Evolutionary conservation across 2,797 vertebrate species (phyloP).

Genomic region (Cebuella pygmaea): DNA sequence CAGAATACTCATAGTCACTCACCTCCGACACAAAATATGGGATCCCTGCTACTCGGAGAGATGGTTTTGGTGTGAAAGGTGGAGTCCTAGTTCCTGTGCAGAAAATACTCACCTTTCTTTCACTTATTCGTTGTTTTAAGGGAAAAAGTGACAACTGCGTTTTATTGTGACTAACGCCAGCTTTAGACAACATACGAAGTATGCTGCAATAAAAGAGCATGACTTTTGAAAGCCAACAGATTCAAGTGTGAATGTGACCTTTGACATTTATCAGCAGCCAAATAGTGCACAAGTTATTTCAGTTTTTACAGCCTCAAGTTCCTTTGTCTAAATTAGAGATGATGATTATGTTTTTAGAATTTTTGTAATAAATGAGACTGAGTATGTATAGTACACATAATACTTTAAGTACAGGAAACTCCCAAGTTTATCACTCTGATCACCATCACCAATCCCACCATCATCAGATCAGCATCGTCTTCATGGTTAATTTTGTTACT

Average conservation of each 20-base stretch:
- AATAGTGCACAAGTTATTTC: neutral
- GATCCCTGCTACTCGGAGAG: neutral
- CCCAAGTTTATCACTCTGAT: neutral
- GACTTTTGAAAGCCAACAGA: neutral
- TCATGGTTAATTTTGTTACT: neutral
- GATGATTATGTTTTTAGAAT: neutral
- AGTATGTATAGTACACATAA: neutral
- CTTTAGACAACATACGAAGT: neutral
- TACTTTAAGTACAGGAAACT: neutral
- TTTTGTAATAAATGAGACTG: neutral
- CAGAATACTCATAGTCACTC: neutral
- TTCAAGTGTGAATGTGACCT: neutral
- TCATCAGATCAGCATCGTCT: neutral
- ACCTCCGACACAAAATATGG: neutral
- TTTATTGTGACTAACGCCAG: neutral
- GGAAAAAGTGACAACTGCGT: neutral
- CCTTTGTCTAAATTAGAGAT: neutral
- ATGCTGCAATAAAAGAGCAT: neutral
- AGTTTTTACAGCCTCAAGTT: neutral
- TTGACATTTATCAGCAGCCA: neutral
- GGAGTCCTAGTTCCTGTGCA: neutral
- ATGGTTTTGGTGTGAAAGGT: neutral
- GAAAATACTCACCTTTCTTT: neutral
- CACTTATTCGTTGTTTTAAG: neutral
- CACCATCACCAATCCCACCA: neutral